Evolutionary conservation across 2,113 vertebrate genomes (phyloP), one percentile per base, ranked within the genome.

Genomic region (Aphyosemion australe): DNA sequence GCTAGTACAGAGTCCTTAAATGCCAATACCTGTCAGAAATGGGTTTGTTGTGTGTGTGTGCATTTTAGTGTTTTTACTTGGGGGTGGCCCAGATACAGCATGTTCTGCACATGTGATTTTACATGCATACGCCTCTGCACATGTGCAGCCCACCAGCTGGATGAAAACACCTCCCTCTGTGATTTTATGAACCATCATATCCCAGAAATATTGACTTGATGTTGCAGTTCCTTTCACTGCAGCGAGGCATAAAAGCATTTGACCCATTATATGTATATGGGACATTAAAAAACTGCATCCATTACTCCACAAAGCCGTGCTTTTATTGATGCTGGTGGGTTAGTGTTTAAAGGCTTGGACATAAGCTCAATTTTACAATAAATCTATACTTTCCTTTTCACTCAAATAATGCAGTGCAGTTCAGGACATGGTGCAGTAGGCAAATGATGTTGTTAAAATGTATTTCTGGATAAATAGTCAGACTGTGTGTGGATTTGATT

Each of bases 91-190:
- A 66, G 48, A 68, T 60, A 45, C 50, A 61, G 21, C 48, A 59
- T 37, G n/a, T n/a, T 14, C 65, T 52, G 32, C 13, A 15, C 31
- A 21, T 59, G 53, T 43, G 15, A 20, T 39, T 13, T 8, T 37
- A 37, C 34, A 37, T 37, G 34, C 7, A 8, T 14, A 32, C 26
- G 8, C 13, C 21, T 51, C 54, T 63, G 68, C 26, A 20, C 39
- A 16, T 45, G 20, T 55, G 41, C 47, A 50, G 59, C 78, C 83
- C 46, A 73, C 65, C 50, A 62, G 58, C 34, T 32, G 46, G n/a
- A 64, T 53, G 42, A 69, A 55, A 72, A 65, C 73, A 69, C 61
- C 64, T 58, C 61, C 48, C 63, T 61, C 11, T 39, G 46, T 6
- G n/a, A 52, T 57, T 58, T 18, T 1, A 58, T 58, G 45, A 47